Base-by-base conservation (phyloP, 2,888 invertebrate genomes). In the Caenorhabditis parvicauda region DNA sequence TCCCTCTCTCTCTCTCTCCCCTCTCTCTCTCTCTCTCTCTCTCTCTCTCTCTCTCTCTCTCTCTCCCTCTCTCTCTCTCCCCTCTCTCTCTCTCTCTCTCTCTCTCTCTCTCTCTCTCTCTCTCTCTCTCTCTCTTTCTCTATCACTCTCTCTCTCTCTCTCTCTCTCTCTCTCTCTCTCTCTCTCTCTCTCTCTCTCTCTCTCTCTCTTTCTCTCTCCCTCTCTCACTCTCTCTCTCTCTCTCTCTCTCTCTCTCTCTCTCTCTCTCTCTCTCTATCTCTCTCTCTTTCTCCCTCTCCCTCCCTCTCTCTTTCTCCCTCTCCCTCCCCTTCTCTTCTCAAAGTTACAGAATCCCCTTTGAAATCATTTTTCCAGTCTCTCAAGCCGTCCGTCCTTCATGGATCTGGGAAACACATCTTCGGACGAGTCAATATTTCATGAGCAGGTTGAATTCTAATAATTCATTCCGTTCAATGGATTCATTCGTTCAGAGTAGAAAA, bases 391-490 rank as follows among this genome's bases (percentile, higher is more conserved):
- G n/a, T n/a, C n/a, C n/a, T n/a, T n/a, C n/a, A n/a, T n/a, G n/a
- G n/a, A n/a, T n/a, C n/a, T n/a, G n/a, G n/a, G n/a, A n/a, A 58
- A 59, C 42, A 58, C 62, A 14, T 62, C 62, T 41, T 62, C 62
- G 2, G 62, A 63, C 24, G 62, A 63, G 38, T 63, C 62, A 12
- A 58, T 63, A 43, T 55, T 63, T 46, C 54, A 63, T 25, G 62
- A 63, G 21, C 62, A 63, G 48, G 62, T 63, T 3, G n/a, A 45
- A 12, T n/a, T 12, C n/a, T 32, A 32, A 32, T n/a, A 32, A 12
- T 32, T 32, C 19, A 19, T 49, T 28, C 32, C 42, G 27, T 21
- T 54, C 37, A 42, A 44, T 29, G 43, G 27, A 42, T 48, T 27
- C 12, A 19, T 35, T 32, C 21, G 27, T 63, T 37, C 60, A 67